A percentile compares a stretch with the other conserved stretches of the same genome.
phyloP scores from a whole-genome alignment of 1,140 invertebrate genomes.

The Neodiprion lecontei region DNA sequence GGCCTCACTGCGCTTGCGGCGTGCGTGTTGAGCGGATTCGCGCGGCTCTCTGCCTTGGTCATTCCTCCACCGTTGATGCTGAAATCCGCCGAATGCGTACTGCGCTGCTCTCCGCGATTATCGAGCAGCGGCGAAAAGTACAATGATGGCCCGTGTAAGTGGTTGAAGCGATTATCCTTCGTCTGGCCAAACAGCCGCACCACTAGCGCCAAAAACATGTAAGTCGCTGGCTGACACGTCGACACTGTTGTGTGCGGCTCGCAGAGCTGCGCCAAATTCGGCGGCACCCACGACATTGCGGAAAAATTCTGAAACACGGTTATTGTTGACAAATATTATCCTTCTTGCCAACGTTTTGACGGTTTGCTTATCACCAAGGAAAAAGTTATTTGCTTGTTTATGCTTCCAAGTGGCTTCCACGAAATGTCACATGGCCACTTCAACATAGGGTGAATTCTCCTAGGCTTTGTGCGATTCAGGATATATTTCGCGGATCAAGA shows the following conservation, averaged over 20 bases:
- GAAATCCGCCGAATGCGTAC: not conserved
- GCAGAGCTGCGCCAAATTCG: slow-evolving; percentile 64
- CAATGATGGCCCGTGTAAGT: not conserved
- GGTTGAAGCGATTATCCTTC: slow-evolving; percentile 39
- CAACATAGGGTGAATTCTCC: no score
- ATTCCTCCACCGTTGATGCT: slow-evolving; percentile 5
- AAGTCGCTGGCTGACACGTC: slow-evolving; percentile 64
- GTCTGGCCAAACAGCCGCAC: slow-evolving; percentile 65
- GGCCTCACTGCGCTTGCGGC: not conserved
- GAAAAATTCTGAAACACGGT: slow-evolving; percentile 18
- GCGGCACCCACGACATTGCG: slow-evolving; percentile 65
- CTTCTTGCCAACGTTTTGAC: not conserved
- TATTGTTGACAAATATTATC: not conserved
- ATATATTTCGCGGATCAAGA: no score
- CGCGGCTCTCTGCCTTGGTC: not conserved
- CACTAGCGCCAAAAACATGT: slow-evolving; percentile 66
- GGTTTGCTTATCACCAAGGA: not conserved
- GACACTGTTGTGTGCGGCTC: slow-evolving; percentile 59
- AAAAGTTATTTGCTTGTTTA: no score
- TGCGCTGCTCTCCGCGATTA: not conserved
- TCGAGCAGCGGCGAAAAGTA: slow-evolving; percentile 6
- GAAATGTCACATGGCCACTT: no score
- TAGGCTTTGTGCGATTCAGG: no score
- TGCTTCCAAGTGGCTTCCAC: no score
- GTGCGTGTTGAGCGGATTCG: not conserved